These are phyloP conservation scores for Mya arenaria DNA, from an alignment of 1,140 invertebrate species.

Conservation along the genomic window DNA sequence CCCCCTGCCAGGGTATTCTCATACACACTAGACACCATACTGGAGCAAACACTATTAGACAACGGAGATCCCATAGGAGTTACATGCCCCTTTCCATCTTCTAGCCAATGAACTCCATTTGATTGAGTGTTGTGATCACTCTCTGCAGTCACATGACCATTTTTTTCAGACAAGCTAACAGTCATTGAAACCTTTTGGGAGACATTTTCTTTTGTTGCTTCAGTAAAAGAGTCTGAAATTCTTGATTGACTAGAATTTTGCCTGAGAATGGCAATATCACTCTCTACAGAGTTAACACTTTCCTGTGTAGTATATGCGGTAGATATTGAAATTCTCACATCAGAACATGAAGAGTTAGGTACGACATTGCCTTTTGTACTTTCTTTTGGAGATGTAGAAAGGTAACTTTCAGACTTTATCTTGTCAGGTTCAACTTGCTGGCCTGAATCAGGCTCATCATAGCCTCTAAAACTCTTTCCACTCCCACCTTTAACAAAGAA, in stretches of 20 bases:
- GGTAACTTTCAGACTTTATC: neutral
- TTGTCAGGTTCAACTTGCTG: neutral
- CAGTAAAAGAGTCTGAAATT: slow-evolving; percentile 50
- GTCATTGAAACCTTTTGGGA: neutral
- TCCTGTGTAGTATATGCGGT: neutral
- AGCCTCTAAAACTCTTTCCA: neutral
- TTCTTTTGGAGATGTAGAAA: neutral
- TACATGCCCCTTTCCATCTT: slow-evolving; percentile 25
- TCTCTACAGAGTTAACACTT: slow-evolving; percentile 66
- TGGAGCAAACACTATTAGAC: slow-evolving; percentile 71
- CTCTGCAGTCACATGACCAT: neutral
- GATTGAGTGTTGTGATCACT: slow-evolving; percentile 24
- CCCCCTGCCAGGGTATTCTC: slow-evolving; percentile 63
- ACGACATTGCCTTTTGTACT: too few relatives aligned
- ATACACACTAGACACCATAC: slow-evolving; percentile 78
- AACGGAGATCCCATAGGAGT: slow-evolving; percentile 71
- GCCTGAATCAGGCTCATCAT: neutral
- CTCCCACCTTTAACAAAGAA: neutral
- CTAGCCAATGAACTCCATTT: neutral
- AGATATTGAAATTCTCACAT: slow-evolving; percentile 26
- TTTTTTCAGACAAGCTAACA: neutral
- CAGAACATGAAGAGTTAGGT: slow-evolving; percentile 49
- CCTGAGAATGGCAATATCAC: slow-evolving; percentile 76
- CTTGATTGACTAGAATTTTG: slow-evolving; percentile 73
- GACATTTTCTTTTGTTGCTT: neutral